phyloP scores from a whole-genome alignment of 2,888 invertebrate genomes.

The Campoplex nolae region DNA sequence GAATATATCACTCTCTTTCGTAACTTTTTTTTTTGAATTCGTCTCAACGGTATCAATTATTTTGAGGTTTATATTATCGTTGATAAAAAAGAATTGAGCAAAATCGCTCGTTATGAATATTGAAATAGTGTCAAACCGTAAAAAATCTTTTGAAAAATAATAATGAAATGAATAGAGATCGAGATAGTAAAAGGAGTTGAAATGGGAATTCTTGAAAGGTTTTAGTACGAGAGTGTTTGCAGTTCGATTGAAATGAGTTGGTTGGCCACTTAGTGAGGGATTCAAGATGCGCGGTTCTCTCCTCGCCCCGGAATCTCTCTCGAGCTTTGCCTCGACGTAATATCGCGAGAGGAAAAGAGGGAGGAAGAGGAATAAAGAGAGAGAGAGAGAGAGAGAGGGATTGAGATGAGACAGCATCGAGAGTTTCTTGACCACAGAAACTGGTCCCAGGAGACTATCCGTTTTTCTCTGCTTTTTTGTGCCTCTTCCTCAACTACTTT shows the following conservation, averaged over 20 bases:
- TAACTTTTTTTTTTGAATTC: no score
- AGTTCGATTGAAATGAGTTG: constrained; percentile 57
- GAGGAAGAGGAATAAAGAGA: constrained; percentile 2
- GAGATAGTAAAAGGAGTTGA: not conserved
- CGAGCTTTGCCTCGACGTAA: constrained; percentile 23
- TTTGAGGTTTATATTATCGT: no score
- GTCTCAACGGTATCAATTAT: no score
- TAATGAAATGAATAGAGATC: not conserved
- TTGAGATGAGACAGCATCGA: constrained; percentile 21
- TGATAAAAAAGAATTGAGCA: no score
- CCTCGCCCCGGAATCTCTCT: not conserved
- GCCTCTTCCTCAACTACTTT: constrained; percentile 21
- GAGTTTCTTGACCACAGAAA: constrained; percentile 58
- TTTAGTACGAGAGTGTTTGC: constrained; percentile 47
- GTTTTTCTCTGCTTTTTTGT: constrained; percentile 26
- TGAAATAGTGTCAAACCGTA: not conserved
- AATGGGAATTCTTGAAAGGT: constrained; percentile 41
- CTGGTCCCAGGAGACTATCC: constrained; percentile 40
- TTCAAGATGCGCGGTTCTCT: constrained; percentile 37
- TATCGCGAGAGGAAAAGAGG: constrained; percentile 20
- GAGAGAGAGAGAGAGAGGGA: constrained; percentile 13
- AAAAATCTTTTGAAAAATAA: not conserved
- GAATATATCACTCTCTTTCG: no score
- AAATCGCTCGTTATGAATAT: no score
- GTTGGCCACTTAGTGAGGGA: constrained; percentile 60